phyloP scores from a whole-genome alignment of 2,888 invertebrate species.

The Thysanoteuthis rhombus region DNA sequence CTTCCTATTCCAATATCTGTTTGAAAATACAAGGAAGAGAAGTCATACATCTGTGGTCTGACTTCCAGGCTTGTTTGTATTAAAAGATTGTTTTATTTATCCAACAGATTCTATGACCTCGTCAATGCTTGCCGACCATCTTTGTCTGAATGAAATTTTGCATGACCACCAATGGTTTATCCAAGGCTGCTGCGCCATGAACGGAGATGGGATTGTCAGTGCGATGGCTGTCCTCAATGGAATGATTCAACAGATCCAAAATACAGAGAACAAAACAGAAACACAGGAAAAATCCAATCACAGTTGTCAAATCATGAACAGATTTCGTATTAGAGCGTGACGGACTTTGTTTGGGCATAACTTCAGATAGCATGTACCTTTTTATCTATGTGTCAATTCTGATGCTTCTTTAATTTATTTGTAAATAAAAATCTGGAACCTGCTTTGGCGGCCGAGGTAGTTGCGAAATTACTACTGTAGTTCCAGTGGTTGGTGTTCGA shows the following conservation, averaged over 20 bases:
- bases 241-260: not conserved
- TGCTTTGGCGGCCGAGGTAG: no score
- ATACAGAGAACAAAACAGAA: not conserved
- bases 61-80: no score
- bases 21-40: no score
- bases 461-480: no score
- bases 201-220: not conserved
- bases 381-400: no score
- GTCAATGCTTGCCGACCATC: not conserved
- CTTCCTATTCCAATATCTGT: no score
- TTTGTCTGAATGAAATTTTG: not conserved
- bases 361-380: no score
- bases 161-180: not conserved
- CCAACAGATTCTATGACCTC: not conserved
- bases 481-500: no score
- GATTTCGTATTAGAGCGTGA: not conserved
- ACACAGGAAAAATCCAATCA: not conserved
- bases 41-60: no score
- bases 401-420: no score
- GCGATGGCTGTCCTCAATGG: not conserved
- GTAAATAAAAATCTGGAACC: no score
- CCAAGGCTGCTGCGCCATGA: not conserved
- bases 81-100: not conserved
- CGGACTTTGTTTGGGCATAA: no score
- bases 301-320: not conserved